Percentiles rank a stretch among this genome's conserved stretches.
Evolutionary conservation across 2,888 invertebrate genomes (phyloP).

Genomic region (Rhyacophila evoluta): DNA sequence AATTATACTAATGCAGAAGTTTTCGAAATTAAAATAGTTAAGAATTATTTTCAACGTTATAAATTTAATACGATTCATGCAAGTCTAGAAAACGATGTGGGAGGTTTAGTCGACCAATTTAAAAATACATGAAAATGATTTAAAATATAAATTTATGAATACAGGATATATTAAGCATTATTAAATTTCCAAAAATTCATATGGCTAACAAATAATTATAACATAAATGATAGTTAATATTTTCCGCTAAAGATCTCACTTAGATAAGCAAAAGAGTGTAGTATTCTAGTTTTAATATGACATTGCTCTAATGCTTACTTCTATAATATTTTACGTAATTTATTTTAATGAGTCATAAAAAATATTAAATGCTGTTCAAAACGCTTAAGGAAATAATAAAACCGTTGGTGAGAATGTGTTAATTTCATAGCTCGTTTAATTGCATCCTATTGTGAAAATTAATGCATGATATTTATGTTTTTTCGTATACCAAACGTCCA

Average conservation of each 20-base stretch:
- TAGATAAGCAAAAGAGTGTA: background rate
- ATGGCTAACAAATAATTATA: no score
- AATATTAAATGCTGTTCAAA: background rate
- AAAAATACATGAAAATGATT: no score
- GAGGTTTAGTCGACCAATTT: no score
- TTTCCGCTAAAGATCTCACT: background rate
- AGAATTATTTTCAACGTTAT: no score
- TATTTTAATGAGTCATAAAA: background rate
- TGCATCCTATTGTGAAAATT: slow-evolving; percentile 8
- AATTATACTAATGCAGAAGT: no score
- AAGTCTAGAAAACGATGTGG: no score
- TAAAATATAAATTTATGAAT: no score
- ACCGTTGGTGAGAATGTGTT: slow-evolving; percentile 2
- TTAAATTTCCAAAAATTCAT: no score
- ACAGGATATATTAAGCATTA: no score
- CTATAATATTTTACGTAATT: background rate
- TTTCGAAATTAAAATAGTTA: no score
- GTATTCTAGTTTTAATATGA: background rate
- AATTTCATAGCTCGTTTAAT: slow-evolving; percentile 3
- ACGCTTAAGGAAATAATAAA: background rate
- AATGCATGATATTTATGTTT: background rate
- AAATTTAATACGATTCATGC: no score
- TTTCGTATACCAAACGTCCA: background rate
- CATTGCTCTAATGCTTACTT: background rate
- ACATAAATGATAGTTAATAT: no score